Conservation (phyloP, 2,113 vertebrate species). For the Procapra przewalskii region DNA sequence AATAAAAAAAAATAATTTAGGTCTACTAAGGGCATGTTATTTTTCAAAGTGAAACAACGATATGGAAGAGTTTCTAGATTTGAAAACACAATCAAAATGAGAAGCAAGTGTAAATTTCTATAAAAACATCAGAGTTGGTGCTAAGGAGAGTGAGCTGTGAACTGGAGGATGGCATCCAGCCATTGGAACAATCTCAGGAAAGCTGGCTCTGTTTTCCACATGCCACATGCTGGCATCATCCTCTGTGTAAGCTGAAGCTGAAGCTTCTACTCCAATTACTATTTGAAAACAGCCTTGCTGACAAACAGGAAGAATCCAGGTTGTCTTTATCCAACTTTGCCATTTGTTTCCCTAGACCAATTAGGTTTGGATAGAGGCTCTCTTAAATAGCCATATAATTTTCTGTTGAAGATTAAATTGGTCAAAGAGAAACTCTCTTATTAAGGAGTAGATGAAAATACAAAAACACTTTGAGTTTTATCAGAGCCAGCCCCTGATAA, state of each 20-base stretch:
- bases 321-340: conserved; percentile 1
- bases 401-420: conserved; percentile 19
- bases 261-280: conserved; percentile 19
- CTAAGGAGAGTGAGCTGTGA: conserved; percentile 13
- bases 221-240: not conserved
- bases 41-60: conserved; percentile 4
- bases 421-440: not conserved
- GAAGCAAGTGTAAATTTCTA: conserved; percentile 44
- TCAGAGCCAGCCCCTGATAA: not conserved
- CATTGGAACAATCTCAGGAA: conserved; percentile 6
- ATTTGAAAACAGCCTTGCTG: conserved; percentile 49
- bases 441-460: not conserved
- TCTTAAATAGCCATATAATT: not conserved
- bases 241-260: conserved; percentile 1
- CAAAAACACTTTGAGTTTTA: not conserved
- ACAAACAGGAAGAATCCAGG: conserved; percentile 31
- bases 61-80: conserved; percentile 9
- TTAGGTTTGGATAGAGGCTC: not conserved
- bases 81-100: conserved; percentile 43
- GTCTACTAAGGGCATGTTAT: not conserved
- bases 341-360: conserved; percentile 36
- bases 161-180: conserved; percentile 35
- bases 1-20: not conserved
- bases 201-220: conserved; percentile 19
- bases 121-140: conserved; percentile 44